Conservation (phyloP, 1,140 invertebrate genomes). For the Parapsyche elsis region DNA sequence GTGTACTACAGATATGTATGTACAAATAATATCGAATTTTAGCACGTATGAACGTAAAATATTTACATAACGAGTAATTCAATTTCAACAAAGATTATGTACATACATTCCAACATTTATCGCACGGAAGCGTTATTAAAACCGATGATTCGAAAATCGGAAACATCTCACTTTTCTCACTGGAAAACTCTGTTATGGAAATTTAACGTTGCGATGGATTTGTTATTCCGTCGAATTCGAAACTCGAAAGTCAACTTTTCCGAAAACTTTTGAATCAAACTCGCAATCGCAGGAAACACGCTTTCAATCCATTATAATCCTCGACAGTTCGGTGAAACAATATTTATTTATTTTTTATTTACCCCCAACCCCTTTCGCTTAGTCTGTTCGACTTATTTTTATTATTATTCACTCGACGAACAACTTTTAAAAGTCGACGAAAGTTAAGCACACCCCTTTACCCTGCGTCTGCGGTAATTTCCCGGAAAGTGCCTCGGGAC, state of each 20-base stretch:
- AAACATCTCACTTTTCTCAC: neutral
- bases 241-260: neutral
- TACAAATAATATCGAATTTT: too few relatives aligned
- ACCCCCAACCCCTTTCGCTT: neutral
- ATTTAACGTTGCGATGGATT: slow-evolving; percentile 1
- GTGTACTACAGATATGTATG: too few relatives aligned
- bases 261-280: neutral
- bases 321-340: neutral
- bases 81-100: neutral
- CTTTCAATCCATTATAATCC: slow-evolving; percentile 28
- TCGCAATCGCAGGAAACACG: slow-evolving; percentile 20
- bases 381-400: neutral
- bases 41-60: too few relatives aligned
- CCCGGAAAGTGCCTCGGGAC: too few relatives aligned
- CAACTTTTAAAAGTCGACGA: neutral
- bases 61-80: too few relatives aligned
- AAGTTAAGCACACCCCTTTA: neutral
- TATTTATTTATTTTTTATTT: neutral
- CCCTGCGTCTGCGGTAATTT: too few relatives aligned
- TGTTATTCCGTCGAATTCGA: slow-evolving; percentile 26
- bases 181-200: neutral
- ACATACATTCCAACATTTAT: neutral
- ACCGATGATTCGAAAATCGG: slow-evolving; percentile 1
- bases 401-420: neutral
- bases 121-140: neutral